phyloP scores from a whole-genome alignment of 2,888 invertebrate genomes.

The Octodonta nipae region DNA sequence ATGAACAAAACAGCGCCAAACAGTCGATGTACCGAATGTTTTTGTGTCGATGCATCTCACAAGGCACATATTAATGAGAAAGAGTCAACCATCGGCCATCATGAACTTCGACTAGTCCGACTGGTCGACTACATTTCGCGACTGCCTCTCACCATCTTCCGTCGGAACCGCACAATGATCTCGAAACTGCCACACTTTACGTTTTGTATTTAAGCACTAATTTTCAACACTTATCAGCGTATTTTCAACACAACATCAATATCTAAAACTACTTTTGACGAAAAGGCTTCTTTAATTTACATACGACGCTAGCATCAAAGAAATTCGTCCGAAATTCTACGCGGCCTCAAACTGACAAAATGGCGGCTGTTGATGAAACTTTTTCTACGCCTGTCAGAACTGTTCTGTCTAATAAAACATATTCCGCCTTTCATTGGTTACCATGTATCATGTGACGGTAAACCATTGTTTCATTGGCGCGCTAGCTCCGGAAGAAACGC shows the following conservation, averaged over 20 bases:
- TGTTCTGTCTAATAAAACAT: slow-evolving; percentile 42
- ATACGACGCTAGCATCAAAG: slow-evolving; percentile 48
- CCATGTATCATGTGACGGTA: slow-evolving; percentile 37
- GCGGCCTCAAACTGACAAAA: slow-evolving; percentile 73
- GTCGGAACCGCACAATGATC: slow-evolving; percentile 60
- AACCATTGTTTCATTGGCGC: slow-evolving; percentile 32
- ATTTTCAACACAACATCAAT: slow-evolving; percentile 28
- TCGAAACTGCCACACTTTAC: slow-evolving; percentile 49
- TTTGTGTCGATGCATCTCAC: slow-evolving; percentile 57
- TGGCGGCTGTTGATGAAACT: slow-evolving; percentile 93
- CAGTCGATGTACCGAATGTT: slow-evolving; percentile 54
- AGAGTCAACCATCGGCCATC: slow-evolving; percentile 68
- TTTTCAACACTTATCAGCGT: slow-evolving; percentile 34
- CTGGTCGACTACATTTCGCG: slow-evolving; percentile 43
- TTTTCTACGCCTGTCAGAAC: slow-evolving; percentile 90
- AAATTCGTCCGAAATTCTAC: slow-evolving; percentile 62
- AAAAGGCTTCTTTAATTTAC: slow-evolving; percentile 32
- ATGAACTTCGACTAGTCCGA: slow-evolving; percentile 56
- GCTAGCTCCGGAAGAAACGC: slow-evolving; percentile 31
- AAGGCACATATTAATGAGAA: slow-evolving; percentile 61
- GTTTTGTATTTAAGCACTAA: slow-evolving; percentile 44
- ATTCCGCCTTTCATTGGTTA: slow-evolving; percentile 33
- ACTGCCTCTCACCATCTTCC: slow-evolving; percentile 62
- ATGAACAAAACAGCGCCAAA: slow-evolving; percentile 37
- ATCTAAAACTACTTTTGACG: slow-evolving; percentile 31